These are phyloP conservation scores for Donacobius atricapilla DNA, from an alignment of 2,113 vertebrate genomes.

Conservation along the genomic window DNA sequence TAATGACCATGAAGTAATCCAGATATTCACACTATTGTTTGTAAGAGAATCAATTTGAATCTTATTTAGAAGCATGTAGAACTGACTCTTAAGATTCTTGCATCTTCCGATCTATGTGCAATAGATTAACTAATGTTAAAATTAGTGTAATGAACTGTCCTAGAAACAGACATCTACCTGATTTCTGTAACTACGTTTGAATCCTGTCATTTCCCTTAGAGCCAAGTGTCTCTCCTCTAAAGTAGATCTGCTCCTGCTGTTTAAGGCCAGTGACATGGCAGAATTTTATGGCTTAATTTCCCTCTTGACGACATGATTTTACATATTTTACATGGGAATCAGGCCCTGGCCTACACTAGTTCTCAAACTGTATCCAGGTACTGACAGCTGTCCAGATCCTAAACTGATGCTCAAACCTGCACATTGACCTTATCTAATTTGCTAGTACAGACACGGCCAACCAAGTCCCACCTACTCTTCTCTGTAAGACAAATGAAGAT, in stretches of 20 bases:
- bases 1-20: neutral
- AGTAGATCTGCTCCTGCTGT: neutral
- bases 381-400: neutral
- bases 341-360: neutral
- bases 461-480: neutral
- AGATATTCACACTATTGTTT: neutral
- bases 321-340: accelerated
- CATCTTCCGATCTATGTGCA: neutral
- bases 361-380: neutral
- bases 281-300: neutral
- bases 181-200: neutral
- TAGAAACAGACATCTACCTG: neutral
- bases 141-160: neutral
- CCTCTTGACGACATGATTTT: neutral
- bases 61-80: neutral
- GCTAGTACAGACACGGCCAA: accelerated
- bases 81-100: neutral
- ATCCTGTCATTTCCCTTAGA: neutral
- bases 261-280: neutral
- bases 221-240: neutral
- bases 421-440: neutral
- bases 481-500: neutral
- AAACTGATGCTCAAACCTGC: neutral
- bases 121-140: neutral
- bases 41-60: neutral